Base-by-base conservation (phyloP, 2,797 vertebrate genomes). In the Oceanodroma leucorhoa region DNA sequence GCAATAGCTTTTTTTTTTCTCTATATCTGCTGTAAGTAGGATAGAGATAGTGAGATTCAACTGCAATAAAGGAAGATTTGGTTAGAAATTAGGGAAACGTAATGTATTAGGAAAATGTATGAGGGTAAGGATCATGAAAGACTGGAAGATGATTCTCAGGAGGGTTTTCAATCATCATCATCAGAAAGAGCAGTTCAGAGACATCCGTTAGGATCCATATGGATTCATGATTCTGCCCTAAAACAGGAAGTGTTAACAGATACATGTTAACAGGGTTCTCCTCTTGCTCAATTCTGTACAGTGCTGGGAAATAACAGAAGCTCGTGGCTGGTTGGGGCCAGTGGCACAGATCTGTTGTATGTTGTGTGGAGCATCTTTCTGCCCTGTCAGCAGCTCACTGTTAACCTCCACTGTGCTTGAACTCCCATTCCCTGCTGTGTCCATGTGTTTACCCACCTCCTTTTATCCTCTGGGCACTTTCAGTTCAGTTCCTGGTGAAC, bases 391-490 rank as follows among this genome's bases (percentile, higher is more conserved):
- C 61, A 92, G 45, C 24, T 40, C 61, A 2, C 61, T 36, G 41
- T 30, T 60, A 40, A 16, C 48, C 29, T 20, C 11, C 17, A 10
- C 24, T 20, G 41, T 30, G 62, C 83, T 57, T 73, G 64, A 87
- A 14, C 32, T 45, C 43, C 36, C n/a, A 11, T 23, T 72, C 26
- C n/a, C 11, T 53, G 11, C 46, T 11, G 6, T 13, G 17, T 38
- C 27, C 23, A 22, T 0, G 0, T 8, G 1, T 43, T 89, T 34
- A 4, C 9, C 5, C n/a, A 6, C 2, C 3, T 16, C 11, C 19
- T 34, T 54, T 61, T 51, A 51, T 54, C 10, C 30, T 65, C n/a
- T 4, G 7, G 29, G 9, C 4, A 12, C 43, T 84, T 78, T 21
- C 65, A 62, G 55, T 43, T 50, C 55, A 54, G 14, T 32, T 79